Evolutionary conservation across 2,113 vertebrate genomes (phyloP).

Genomic region (Dendrocopos noguchii): DNA sequence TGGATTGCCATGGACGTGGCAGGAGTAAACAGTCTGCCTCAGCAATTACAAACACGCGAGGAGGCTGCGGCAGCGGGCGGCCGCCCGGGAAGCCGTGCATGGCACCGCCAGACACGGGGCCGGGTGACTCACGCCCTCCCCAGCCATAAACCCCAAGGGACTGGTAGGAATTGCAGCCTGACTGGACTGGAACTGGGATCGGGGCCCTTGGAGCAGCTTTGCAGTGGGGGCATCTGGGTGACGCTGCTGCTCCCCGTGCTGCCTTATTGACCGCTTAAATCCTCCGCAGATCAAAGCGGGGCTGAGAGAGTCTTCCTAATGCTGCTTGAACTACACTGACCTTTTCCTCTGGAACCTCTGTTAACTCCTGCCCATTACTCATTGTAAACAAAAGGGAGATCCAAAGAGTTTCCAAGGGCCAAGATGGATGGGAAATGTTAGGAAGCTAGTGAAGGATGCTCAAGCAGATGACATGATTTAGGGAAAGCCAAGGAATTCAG

Average conservation of each 20-base stretch:
- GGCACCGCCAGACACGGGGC: slow-evolving; percentile 54
- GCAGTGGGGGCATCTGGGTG: background rate
- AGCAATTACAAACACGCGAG: slow-evolving; percentile 36
- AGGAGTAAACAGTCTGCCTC: slow-evolving; percentile 59
- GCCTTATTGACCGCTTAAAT: slow-evolving; percentile 52
- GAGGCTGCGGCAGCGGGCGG: background rate
- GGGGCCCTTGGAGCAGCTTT: background rate
- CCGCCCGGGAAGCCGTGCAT: background rate
- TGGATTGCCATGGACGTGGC: slow-evolving; percentile 47
- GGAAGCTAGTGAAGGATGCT: slow-evolving; percentile 66
- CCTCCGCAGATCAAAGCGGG: slow-evolving; percentile 55
- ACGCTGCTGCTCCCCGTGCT: background rate
- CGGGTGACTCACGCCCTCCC: slow-evolving; percentile 35
- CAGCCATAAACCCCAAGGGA: slow-evolving; percentile 49
- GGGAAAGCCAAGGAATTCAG: slow-evolving; percentile 45
- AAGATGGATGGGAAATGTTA: slow-evolving; percentile 58
- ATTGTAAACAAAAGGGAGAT: slow-evolving; percentile 68
- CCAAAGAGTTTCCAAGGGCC: slow-evolving; percentile 57
- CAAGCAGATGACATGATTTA: slow-evolving; percentile 58
- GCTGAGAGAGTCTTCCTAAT: slow-evolving; percentile 27
- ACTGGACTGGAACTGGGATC: accelerated
- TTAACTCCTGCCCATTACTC: slow-evolving; percentile 36
- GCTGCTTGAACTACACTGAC: slow-evolving; percentile 28
- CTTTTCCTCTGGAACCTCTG: slow-evolving; percentile 33
- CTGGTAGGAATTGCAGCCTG: background rate